Evolutionary conservation across 2,797 vertebrate species (phyloP).

Genomic region (Merluccius polli): DNA sequence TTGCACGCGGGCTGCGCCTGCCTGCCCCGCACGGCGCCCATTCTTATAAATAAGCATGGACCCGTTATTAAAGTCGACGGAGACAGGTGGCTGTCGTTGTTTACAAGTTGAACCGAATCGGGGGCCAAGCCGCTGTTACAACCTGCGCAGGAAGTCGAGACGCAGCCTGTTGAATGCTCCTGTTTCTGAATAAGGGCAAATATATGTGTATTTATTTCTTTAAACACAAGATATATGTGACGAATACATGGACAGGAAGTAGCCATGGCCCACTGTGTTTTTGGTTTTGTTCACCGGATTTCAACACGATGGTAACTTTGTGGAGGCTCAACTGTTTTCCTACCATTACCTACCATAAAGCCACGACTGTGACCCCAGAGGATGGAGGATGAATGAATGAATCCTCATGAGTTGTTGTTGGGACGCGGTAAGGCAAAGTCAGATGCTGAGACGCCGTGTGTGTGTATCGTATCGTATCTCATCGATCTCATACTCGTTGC

Average conservation of each 20-base stretch:
- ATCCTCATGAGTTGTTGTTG: neutral
- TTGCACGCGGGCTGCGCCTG: neutral
- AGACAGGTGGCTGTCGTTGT: conserved; percentile 72
- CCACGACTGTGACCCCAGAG: neutral
- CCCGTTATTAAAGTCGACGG: conserved; percentile 66
- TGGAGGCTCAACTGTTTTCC: too few relatives aligned
- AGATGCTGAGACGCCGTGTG: neutral
- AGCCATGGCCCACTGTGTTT: too few relatives aligned
- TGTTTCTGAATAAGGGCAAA: too few relatives aligned
- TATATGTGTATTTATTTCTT: too few relatives aligned
- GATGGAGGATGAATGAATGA: neutral
- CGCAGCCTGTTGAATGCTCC: too few relatives aligned
- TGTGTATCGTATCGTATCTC: neutral
- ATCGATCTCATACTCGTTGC: neutral
- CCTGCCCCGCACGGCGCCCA: conserved; percentile 40
- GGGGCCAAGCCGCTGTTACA: conserved; percentile 53
- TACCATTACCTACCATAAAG: neutral
- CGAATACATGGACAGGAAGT: too few relatives aligned
- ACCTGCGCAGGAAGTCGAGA: conserved; percentile 20
- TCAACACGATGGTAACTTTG: too few relatives aligned
- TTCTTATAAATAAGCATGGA: conserved; percentile 64
- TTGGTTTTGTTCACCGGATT: too few relatives aligned
- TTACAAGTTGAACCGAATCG: conserved; percentile 69
- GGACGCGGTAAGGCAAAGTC: neutral
- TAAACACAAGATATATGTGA: too few relatives aligned